Evolutionary conservation across 2,113 vertebrate species (phyloP).

Genomic region (Sisor rabdophorus): DNA sequence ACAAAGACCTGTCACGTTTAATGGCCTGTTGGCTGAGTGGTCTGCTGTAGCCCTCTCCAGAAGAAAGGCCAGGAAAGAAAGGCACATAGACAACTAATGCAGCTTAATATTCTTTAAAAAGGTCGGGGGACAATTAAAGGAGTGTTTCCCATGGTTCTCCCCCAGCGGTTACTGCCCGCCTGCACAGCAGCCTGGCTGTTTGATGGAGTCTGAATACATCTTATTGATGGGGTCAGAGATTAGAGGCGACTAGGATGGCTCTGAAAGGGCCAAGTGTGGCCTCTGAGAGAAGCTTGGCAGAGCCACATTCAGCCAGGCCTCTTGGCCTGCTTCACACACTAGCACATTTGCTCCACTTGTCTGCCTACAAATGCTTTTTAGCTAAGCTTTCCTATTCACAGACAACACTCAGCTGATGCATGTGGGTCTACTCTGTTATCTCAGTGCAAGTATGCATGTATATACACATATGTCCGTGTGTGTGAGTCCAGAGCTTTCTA

Average conservation of each 20-base stretch:
- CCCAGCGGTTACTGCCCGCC: constrained; percentile 62
- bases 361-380: constrained; percentile 66
- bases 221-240: constrained; percentile 78
- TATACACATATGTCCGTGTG: neutral
- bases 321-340: constrained; percentile 42
- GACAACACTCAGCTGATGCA: constrained; percentile 46
- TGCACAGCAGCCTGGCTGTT: constrained; percentile 66
- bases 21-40: constrained; percentile 74
- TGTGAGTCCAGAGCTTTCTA: neutral
- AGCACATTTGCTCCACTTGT: constrained; percentile 71
- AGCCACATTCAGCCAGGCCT: constrained; percentile 51
- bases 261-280: constrained; percentile 60
- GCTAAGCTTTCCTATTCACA: constrained; percentile 50
- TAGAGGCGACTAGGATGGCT: constrained; percentile 64
- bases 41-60: constrained; percentile 61
- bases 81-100: constrained; percentile 71
- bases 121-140: constrained; percentile 72
- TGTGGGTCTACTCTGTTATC: constrained; percentile 29
- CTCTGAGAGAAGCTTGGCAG: constrained; percentile 53
- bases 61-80: constrained; percentile 67
- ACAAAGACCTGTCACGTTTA: constrained; percentile 76
- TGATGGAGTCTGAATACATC: constrained; percentile 73
- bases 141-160: constrained; percentile 69
- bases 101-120: constrained; percentile 78
- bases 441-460: neutral